Percentiles rank a stretch among this genome's conserved stretches.
Conservation (phyloP, 2,888 invertebrate species). For the Lypha dubia region DNA sequence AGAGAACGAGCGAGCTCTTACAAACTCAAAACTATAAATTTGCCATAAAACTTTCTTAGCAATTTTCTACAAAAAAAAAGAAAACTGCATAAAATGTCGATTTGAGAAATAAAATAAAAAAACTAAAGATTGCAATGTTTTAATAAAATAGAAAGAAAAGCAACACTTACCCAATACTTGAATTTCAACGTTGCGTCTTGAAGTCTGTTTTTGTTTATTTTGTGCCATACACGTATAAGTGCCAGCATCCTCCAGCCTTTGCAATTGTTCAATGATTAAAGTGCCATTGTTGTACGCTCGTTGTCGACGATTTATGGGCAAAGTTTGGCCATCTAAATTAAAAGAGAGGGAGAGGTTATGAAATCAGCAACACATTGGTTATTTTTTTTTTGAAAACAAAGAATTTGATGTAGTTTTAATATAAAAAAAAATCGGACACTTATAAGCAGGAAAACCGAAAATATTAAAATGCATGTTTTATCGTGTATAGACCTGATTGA, state of each 20-base stretch:
- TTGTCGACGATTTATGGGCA: constrained; percentile 94
- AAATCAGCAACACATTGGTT: not conserved
- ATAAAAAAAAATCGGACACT: not conserved
- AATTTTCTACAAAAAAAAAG: not conserved
- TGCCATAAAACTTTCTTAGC: not conserved
- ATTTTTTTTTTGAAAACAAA: not conserved
- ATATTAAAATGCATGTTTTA: too few relatives aligned
- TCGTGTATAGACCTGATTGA: too few relatives aligned
- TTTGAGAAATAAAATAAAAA: not conserved
- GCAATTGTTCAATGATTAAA: constrained; percentile 92
- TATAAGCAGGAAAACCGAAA: too few relatives aligned
- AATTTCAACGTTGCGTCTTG: constrained; percentile 89
- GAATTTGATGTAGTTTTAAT: not conserved
- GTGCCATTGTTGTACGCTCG: constrained; percentile 94
- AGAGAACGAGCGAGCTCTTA: too few relatives aligned
- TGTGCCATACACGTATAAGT: constrained; percentile 95
- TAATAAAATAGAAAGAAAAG: constrained; percentile 15
- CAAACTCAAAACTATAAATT: not conserved
- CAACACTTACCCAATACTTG: constrained; percentile 87
- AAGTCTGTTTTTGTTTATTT: constrained; percentile 91
- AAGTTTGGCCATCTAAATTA: constrained; percentile 89
- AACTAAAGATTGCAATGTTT: constrained; percentile 74
- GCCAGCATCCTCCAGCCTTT: constrained; percentile 93
- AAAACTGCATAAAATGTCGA: not conserved
- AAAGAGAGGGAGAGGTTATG: too few relatives aligned